These are phyloP conservation scores for Falco columbarius DNA, from an alignment of 2,797 vertebrate genomes.

Conservation along the genomic window DNA sequence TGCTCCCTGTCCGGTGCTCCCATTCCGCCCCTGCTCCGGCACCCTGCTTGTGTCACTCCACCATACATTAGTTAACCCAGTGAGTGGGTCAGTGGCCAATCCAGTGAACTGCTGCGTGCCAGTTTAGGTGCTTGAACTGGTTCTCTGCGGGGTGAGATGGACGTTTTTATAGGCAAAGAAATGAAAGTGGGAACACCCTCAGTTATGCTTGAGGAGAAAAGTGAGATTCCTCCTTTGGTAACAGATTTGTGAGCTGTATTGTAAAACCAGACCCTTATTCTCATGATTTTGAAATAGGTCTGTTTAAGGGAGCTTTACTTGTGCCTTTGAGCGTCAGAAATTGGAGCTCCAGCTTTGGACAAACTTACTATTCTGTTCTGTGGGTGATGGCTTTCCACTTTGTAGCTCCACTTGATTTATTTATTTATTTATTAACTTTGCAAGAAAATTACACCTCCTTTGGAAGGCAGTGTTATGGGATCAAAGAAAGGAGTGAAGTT, in stretches of 20 bases:
- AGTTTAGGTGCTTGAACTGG: background rate
- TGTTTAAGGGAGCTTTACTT: background rate
- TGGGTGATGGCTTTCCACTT: background rate
- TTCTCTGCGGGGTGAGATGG: background rate
- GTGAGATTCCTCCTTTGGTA: background rate
- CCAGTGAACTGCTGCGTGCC: background rate
- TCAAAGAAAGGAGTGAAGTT: background rate
- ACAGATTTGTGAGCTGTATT: background rate
- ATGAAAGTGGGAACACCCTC: background rate
- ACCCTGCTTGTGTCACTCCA: background rate
- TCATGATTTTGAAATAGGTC: background rate
- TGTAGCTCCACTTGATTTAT: background rate
- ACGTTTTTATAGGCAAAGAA: background rate
- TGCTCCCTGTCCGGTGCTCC: background rate
- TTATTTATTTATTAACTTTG: background rate
- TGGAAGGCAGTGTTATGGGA: background rate
- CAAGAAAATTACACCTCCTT: background rate
- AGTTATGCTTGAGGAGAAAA: background rate
- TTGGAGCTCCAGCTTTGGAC: background rate
- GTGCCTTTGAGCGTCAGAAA: background rate
- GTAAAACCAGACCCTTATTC: background rate
- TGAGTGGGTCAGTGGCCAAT: background rate
- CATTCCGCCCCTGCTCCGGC: background rate
- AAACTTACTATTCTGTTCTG: background rate
- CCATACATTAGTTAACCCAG: background rate